These are phyloP conservation scores for Stictonetta naevosa DNA, from an alignment of 2,113 vertebrate genomes.

Conservation along the genomic window DNA sequence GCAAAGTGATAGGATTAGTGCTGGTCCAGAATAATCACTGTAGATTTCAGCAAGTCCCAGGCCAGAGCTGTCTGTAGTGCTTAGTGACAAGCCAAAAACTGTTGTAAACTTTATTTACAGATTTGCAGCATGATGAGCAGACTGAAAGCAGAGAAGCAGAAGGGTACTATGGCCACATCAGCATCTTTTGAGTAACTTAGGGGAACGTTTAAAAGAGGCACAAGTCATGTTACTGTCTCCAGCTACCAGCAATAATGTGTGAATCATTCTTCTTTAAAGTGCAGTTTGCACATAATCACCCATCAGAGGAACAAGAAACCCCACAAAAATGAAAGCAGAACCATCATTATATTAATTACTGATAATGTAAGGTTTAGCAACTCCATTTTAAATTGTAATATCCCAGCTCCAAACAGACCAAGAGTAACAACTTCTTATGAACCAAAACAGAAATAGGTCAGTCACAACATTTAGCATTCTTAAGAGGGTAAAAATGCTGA, in stretches of 20 bases:
- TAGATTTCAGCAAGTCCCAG: not conserved
- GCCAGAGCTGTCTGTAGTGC: not conserved
- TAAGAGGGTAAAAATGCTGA: not conserved
- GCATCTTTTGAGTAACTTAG: not conserved
- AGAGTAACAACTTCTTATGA: not conserved
- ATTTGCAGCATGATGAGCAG: not conserved
- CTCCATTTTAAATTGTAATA: not conserved
- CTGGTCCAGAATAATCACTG: fast-evolving
- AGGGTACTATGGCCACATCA: not conserved
- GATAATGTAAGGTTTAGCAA: constrained; percentile 2
- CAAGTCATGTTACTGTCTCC: not conserved
- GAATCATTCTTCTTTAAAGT: constrained; percentile 35
- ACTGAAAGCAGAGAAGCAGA: not conserved
- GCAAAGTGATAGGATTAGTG: not conserved
- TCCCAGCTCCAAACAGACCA: not conserved
- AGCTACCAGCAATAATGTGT: not conserved
- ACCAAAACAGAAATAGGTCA: constrained; percentile 9
- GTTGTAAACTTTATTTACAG: not conserved
- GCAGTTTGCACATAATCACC: not conserved
- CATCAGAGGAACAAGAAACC: not conserved
- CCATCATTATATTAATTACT: constrained; percentile 19
- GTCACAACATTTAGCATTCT: not conserved
- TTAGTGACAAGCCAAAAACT: not conserved
- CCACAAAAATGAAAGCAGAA: constrained; percentile 7
- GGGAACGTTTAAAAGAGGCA: not conserved